These are phyloP conservation scores for Argynnis bischoffii DNA, from an alignment of 2,888 invertebrate genomes.

Conservation along the genomic window DNA sequence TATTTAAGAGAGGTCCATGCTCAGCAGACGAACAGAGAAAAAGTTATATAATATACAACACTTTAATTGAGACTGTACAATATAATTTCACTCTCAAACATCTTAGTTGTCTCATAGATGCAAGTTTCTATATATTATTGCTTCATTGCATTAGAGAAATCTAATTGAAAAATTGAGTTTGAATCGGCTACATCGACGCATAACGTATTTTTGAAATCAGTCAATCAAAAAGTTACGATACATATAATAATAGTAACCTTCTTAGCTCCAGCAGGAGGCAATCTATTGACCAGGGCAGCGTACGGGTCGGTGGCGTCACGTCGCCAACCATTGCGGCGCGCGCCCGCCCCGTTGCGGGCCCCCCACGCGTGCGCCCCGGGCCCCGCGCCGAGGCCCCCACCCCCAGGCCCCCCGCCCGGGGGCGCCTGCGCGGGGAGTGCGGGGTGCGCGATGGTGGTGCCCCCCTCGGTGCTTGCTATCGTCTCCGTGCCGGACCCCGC, in stretches of 20 bases:
- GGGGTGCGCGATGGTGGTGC: constrained; percentile 19
- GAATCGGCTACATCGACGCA: too few relatives aligned
- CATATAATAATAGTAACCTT: constrained; percentile 36
- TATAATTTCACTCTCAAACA: too few relatives aligned
- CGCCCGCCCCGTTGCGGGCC: constrained; percentile 35
- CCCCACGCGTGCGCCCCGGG: constrained; percentile 40
- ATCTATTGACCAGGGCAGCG: constrained; percentile 68
- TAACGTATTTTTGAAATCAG: too few relatives aligned
- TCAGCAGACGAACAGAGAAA: too few relatives aligned
- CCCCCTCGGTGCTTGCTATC: constrained; percentile 45
- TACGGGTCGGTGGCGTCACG: constrained; percentile 65
- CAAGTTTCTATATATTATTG: too few relatives aligned
- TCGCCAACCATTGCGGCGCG: constrained; percentile 40
- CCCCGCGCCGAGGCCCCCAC: constrained; percentile 37
- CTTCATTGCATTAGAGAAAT: too few relatives aligned
- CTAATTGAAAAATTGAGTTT: too few relatives aligned
- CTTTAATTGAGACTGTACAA: too few relatives aligned
- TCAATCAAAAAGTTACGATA: not conserved
- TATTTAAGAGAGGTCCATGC: too few relatives aligned
- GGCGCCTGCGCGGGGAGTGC: constrained; percentile 18
- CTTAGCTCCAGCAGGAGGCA: constrained; percentile 72
- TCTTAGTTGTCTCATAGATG: too few relatives aligned
- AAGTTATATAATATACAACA: too few relatives aligned
- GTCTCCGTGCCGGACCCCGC: constrained; percentile 63
- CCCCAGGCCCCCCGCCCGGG: constrained; percentile 7